Evolutionary conservation across 2,113 vertebrate genomes (phyloP).

Genomic region (Trinectes maculatus): DNA sequence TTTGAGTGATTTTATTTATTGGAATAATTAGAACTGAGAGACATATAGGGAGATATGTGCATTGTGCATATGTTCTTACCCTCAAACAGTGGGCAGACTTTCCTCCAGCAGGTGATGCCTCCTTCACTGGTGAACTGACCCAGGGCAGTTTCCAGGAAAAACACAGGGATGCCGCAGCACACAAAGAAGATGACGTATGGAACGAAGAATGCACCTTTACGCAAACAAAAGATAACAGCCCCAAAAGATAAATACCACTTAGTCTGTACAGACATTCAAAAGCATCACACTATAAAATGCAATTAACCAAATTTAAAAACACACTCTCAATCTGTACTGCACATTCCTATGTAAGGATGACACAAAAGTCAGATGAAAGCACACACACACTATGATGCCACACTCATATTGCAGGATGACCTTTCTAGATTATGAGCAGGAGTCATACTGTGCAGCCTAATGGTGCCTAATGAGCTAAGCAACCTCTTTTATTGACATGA

Average conservation of each 20-base stretch:
- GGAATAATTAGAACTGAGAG: too few species aligned
- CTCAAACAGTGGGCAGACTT: constrained; percentile 97
- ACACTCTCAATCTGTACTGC: neutral
- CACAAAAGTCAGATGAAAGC: neutral
- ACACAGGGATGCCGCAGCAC: constrained; percentile 98
- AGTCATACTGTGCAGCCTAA: constrained; percentile 43
- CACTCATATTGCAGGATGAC: constrained; percentile 29
- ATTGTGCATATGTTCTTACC: constrained; percentile 79
- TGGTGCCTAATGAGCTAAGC: constrained; percentile 35
- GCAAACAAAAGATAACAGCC: constrained; percentile 16
- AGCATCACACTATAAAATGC: neutral
- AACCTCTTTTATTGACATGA: constrained; percentile 18
- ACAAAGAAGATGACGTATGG: constrained; percentile 98
- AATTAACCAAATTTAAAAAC: neutral
- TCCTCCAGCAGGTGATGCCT: constrained; percentile 98
- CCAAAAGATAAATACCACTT: neutral
- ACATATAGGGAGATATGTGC: too few species aligned
- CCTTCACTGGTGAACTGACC: constrained; percentile 98
- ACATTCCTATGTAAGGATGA: neutral
- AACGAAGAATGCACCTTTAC: constrained; percentile 95
- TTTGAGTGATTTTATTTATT: too few species aligned
- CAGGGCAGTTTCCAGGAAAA: constrained; percentile 97
- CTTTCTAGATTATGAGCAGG: constrained; percentile 28
- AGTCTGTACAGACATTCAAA: neutral
- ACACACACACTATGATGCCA: neutral